A percentile compares a stretch with the other conserved stretches of the same genome.
Evolutionary conservation across 2,888 invertebrate species (phyloP).

Genomic region (Phaonia tiefii): DNA sequence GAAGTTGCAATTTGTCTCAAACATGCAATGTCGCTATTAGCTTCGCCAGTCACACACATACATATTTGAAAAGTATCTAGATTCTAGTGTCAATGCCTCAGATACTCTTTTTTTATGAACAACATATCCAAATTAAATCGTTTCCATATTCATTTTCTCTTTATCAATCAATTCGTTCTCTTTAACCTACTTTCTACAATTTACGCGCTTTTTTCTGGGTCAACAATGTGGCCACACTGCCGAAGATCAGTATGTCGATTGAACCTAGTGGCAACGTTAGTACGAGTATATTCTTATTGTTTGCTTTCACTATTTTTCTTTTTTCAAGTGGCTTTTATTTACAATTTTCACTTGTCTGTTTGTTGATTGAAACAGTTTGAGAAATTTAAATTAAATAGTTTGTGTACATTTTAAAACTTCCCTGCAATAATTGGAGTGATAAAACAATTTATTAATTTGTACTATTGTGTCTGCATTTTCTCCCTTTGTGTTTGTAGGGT

Average conservation of each 20-base stretch:
- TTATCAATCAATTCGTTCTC: conserved; percentile 25
- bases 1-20: too few species aligned
- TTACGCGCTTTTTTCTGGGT: conserved; percentile 58
- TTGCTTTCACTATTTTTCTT: conserved; percentile 51
- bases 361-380: not conserved
- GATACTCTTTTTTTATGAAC: too few species aligned
- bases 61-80: too few species aligned
- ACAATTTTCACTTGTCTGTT: conserved; percentile 30
- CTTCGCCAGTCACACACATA: too few species aligned
- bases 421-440: too few species aligned
- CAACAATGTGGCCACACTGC: conserved; percentile 43
- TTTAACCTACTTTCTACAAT: conserved; percentile 36
- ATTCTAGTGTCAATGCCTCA: too few species aligned
- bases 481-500: conserved; percentile 76
- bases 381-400: not conserved
- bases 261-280: conserved; percentile 37
- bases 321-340: conserved; percentile 38
- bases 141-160: not conserved
- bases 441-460: conserved; percentile 18
- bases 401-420: conserved; percentile 4
- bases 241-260: conserved; percentile 1
- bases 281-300: conserved; percentile 52
- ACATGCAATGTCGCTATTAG: too few species aligned
- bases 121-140: too few species aligned
- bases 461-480: not conserved